These are phyloP conservation scores for Pseudanteris insignis DNA, from an alignment of 2,888 invertebrate species.

Conservation along the genomic window DNA sequence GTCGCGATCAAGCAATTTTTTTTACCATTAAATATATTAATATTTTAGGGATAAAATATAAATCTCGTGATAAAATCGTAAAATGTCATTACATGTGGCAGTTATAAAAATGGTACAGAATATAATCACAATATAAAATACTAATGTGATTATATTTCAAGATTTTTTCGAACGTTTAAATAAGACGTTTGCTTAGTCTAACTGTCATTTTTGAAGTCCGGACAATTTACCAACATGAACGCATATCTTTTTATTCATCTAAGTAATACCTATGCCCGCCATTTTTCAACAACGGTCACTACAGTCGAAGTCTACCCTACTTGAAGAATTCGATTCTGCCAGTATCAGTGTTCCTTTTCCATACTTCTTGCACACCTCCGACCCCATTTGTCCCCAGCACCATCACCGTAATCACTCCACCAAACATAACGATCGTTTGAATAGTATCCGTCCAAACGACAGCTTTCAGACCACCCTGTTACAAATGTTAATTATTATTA, in stretches of 20 bases:
- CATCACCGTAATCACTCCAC: conserved; percentile 74
- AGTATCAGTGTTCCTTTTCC: conserved; percentile 71
- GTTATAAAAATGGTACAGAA: no score
- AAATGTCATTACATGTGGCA: no score
- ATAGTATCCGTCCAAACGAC: conserved; percentile 85
- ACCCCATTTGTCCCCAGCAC: conserved; percentile 74
- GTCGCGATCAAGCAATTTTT: no score
- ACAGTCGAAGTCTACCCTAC: conserved; percentile 65
- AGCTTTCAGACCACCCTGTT: conserved; percentile 80
- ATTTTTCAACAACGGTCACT: conserved; percentile 29
- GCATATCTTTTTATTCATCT: conserved; percentile 15
- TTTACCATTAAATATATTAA: no score
- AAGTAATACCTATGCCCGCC: conserved; percentile 31
- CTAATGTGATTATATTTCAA: no score
- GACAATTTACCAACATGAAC: conserved; percentile 4
- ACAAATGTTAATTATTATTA: not conserved
- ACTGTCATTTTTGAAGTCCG: no score
- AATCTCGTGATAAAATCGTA: no score
- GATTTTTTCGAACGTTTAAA: no score
- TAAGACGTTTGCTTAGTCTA: no score
- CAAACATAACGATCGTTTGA: conserved; percentile 79
- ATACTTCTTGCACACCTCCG: conserved; percentile 73
- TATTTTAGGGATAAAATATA: no score
- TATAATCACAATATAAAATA: no score
- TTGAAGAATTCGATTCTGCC: conserved; percentile 78